phyloP scores from a whole-genome alignment of 2,113 vertebrate genomes.

The Eptesicus fuscus region DNA sequence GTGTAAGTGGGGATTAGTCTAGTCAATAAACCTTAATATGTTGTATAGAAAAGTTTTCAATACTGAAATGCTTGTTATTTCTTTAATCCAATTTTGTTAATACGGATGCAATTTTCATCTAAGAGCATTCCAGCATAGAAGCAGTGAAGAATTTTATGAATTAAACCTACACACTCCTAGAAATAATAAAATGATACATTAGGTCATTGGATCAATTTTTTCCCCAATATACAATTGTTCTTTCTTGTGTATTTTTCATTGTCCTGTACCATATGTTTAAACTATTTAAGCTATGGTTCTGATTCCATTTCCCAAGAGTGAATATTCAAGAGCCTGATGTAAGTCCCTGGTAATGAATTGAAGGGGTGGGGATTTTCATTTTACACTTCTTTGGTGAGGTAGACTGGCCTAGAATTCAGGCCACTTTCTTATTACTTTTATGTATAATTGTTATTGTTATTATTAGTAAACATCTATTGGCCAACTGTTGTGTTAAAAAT shows the following conservation, averaged over 20 bases:
- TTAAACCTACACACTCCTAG: conserved; percentile 39
- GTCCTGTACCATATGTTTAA: conserved; percentile 3
- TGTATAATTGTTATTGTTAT: not conserved
- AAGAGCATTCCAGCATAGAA: conserved; percentile 8
- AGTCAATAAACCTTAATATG: conserved; percentile 21
- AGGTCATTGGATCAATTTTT: not conserved
- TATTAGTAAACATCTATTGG: not conserved
- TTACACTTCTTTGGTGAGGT: not conserved
- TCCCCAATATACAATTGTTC: not conserved
- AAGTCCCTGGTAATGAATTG: not conserved
- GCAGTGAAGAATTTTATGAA: conserved; percentile 40
- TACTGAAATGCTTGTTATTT: not conserved
- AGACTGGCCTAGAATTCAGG: not conserved
- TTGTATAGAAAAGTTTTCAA: not conserved
- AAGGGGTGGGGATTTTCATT: not conserved
- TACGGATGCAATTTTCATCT: conserved; percentile 7
- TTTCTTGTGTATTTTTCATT: conserved; percentile 26
- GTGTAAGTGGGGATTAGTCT: not conserved
- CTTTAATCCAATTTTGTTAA: conserved; percentile 29
- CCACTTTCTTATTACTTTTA: not conserved
- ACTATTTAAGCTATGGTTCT: conserved; percentile 9
- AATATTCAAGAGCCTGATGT: not conserved
- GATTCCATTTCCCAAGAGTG: not conserved
- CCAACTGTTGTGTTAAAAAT: not conserved
- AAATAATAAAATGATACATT: conserved; percentile 48